Evolutionary conservation across 23 tunicate species (phyloP).

Genomic region (Pegea sp.): DNA sequence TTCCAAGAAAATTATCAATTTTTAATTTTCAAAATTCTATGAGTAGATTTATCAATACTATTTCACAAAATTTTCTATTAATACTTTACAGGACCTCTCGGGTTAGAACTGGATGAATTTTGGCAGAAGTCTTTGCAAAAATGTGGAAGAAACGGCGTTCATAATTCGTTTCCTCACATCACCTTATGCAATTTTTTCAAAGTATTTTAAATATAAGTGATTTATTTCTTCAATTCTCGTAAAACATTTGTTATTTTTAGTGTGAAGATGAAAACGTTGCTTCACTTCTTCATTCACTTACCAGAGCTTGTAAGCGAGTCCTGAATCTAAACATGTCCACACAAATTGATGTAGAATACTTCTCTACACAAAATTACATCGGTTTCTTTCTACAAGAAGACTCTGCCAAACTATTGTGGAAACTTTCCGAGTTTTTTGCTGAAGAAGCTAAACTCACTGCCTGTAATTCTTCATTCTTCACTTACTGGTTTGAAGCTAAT

Average conservation of each 20-base stretch:
- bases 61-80: too few relatives aligned
- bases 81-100: conserved; percentile 56
- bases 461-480: conserved; percentile 10
- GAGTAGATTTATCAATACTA: too few relatives aligned
- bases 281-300: conserved; percentile 16
- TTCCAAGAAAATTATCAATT: too few relatives aligned
- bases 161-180: conserved; percentile 73
- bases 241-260: conserved; percentile 8
- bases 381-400: conserved; percentile 63
- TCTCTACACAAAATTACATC: conserved; percentile 56
- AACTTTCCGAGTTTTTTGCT: conserved; percentile 49
- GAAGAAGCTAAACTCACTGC: conserved; percentile 26
- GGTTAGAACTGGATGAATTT: conserved; percentile 46
- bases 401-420: conserved; percentile 45
- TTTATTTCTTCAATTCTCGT: background rate
- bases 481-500: too few relatives aligned
- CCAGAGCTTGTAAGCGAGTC: conserved; percentile 21
- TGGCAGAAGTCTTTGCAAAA: conserved; percentile 54
- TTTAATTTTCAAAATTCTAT: too few relatives aligned
- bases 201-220: conserved; percentile 6
- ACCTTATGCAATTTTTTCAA: conserved; percentile 77
- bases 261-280: conserved; percentile 74
- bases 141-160: conserved; percentile 78
- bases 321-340: conserved; percentile 2
- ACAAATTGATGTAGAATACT: conserved; percentile 54